Base-by-base conservation (phyloP, 2,113 vertebrate genomes). In the Ibidorhyncha struthersii region DNA sequence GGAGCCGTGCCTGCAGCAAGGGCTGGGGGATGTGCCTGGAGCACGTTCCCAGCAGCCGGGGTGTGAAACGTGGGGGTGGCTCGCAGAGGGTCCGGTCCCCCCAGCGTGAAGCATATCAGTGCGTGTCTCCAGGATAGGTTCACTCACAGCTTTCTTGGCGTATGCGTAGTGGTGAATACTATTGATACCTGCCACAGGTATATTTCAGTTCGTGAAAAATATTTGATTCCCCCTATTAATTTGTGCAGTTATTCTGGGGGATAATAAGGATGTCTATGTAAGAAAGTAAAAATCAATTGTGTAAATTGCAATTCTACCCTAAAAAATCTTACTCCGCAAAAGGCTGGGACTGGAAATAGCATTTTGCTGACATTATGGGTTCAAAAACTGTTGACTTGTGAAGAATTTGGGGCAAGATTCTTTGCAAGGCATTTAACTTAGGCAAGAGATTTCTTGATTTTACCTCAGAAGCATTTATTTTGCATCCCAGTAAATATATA, bases 401-500 rank as follows among this genome's bases (percentile, higher is more conserved):
- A 62, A 56, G 74, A 90, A 90, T 88, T 50, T 79, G 34, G 23
- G 25, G 52, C 27, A 56, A 63, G 25, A 89, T 49, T 82, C 20
- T 36, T 85, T 69, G 30, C 12, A 72, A 89, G 61, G 26, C 41
- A 18, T 89, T 91, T 91, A 78, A 76, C 5, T 91, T 76, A 59
- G 27, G 7, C 32, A 93, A 55, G 34, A 81, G 20, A 59, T 79
- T 77, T 91, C 56, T 95, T 79, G 29, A 34, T 61, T 87, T 59
- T 79, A 69, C 40, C 25, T 66, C 62, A 56, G 69, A 63, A 91
- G 30, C 5, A 73, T 58, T 82, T 91, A 27, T 85, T 87, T 58
- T 85, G 17, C 32, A 65, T 91, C 74, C 67, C 82, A 76, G 84
- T 91, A 91, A 91, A 89, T 80, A 86, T 26, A 73, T 86, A 83